Conservation (phyloP, 92 coral and sea anemone species). For the Montipora capitata region DNA sequence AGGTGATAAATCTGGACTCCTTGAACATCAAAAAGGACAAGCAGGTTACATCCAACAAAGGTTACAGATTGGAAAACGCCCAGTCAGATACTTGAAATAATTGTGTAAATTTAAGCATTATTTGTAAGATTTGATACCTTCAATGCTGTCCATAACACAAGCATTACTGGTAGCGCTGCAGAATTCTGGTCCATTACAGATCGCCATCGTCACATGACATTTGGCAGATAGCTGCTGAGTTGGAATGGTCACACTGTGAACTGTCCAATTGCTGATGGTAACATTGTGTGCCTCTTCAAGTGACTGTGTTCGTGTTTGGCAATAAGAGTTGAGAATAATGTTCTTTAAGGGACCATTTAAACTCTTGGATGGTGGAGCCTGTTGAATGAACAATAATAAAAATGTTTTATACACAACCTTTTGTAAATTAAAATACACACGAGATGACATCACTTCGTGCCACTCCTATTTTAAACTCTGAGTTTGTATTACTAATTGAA, state of each 20-base stretch:
- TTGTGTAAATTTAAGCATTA: too few species aligned
- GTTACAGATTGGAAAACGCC: too few species aligned
- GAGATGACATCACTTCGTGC: too few species aligned
- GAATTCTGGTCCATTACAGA: slow-evolving; percentile 25
- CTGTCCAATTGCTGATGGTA: background rate
- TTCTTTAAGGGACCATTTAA: slow-evolving; percentile 21
- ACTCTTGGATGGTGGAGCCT: slow-evolving; percentile 5
- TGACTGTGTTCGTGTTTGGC: background rate
- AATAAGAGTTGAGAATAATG: background rate
- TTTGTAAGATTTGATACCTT: background rate
- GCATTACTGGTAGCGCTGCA: slow-evolving; percentile 24
- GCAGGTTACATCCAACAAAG: too few species aligned
- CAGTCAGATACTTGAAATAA: too few species aligned
- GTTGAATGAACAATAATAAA: background rate
- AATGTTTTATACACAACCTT: background rate
- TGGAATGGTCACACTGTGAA: background rate
- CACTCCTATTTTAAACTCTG: too few species aligned
- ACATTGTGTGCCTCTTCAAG: background rate
- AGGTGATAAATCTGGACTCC: too few species aligned
- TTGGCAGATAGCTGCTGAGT: background rate
- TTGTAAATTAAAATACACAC: too few species aligned
- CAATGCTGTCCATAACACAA: background rate
- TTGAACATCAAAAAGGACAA: too few species aligned
- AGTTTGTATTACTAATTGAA: too few species aligned
- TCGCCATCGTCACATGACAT: slow-evolving; percentile 29